Evolutionary conservation across 1,140 invertebrate genomes (phyloP), one percentile per base, ranked within the genome.

Genomic region (Camponotus vicinus): DNA sequence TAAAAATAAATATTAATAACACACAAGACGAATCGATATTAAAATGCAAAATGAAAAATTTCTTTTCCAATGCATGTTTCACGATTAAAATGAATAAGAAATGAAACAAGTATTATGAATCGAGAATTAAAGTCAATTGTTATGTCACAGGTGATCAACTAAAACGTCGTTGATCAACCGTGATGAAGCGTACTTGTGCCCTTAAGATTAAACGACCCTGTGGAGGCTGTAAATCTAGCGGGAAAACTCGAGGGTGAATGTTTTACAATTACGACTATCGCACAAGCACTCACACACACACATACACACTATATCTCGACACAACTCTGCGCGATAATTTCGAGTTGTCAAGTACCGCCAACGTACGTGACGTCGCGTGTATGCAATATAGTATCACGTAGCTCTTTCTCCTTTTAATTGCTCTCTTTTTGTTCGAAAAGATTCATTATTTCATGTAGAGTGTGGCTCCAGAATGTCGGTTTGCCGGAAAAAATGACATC

Each of bases 321-420:
- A 32, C 45, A 49, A 73, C 4, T 34, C 6, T 9, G 55, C 32
- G 87, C 63, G 83, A 89, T 89, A 86, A 89, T 89, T 89, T 83
- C 32, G 55, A n/a, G 40, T 27, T 59, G 71, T 75, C 34, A 55
- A 11, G 27, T 40, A 6, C 0, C 37, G 37, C 37, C 3, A 40
- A 40, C 6, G 37, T 8, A 45, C 21, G n/a, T n/a, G 34, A 34
- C n/a, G 37, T 45, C 27, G 8, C 45, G 32, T 42, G 61, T 34
- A 67, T 18, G 61, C 11, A 42, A 61, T 27, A 27, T 42, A 42
- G 13, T 15, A 73, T 73, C 27, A 3, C 34, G 21, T 13, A 67
- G 67, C 32, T 40, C 21, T 75, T 49, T 32, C 21, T 75, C 49
- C 61, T 69, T 75, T 83, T 83, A 83, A 83, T 83, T 75, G 69